These are phyloP conservation scores for Mamestra configurata DNA, from an alignment of 1,140 invertebrate genomes.

Conservation along the genomic window DNA sequence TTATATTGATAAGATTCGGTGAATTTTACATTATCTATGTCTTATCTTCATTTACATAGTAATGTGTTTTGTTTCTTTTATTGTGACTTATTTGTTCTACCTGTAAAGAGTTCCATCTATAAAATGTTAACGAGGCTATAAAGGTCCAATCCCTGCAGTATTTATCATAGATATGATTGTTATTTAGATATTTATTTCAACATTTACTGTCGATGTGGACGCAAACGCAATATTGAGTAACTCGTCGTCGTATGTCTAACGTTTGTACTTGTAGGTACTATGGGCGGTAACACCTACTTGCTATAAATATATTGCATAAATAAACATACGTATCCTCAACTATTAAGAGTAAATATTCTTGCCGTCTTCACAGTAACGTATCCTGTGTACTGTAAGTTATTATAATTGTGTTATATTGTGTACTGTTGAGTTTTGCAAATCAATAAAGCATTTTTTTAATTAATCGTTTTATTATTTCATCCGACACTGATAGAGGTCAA, in stretches of 20 bases:
- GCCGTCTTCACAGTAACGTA: not conserved
- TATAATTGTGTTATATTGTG: not conserved
- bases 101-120: not conserved
- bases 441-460: constrained; percentile 37
- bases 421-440: constrained; percentile 44
- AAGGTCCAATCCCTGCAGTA: constrained; percentile 7
- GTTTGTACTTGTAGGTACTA: too few species aligned
- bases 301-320: not conserved
- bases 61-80: not conserved
- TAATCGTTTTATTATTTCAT: not conserved
- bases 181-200: constrained; percentile 22
- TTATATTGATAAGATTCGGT: not conserved
- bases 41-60: not conserved
- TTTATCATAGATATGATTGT: not conserved
- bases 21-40: not conserved
- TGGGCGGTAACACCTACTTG: not conserved
- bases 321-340: not conserved
- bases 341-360: not conserved
- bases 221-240: not conserved
- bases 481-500: too few species aligned
- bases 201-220: not conserved
- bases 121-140: constrained; percentile 9
- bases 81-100: not conserved
- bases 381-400: constrained; percentile 25
- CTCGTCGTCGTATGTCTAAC: not conserved